Percentiles rank a stretch among this genome's conserved stretches.
phyloP scores from a whole-genome alignment of 2,888 invertebrate genomes.

The Dasysyrphus albostriatus region DNA sequence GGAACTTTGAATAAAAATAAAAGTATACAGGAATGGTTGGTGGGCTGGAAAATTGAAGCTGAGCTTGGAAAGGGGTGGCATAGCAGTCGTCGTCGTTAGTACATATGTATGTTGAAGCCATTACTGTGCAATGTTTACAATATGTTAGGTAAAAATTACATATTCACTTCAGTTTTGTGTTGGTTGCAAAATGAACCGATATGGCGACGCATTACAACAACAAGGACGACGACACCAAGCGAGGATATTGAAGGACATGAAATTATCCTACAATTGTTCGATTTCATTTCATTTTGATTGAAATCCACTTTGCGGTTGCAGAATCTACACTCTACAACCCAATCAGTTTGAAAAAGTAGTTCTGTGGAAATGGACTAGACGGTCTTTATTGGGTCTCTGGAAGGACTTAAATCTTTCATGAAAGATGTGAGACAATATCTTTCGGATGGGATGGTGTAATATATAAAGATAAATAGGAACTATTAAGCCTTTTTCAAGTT shows the following conservation, averaged over 20 bases:
- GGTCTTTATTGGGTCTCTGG: not conserved
- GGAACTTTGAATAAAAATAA: conserved; percentile 41
- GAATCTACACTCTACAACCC: conserved; percentile 56
- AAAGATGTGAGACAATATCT: not conserved
- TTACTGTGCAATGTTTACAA: conserved; percentile 44
- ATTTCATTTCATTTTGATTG: conserved; percentile 56
- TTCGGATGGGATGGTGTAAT: not conserved
- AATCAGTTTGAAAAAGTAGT: conserved; percentile 5
- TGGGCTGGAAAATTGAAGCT: conserved; percentile 28
- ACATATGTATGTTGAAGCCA: conserved; percentile 1
- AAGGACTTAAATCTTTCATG: conserved; percentile 36
- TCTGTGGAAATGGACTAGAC: not conserved
- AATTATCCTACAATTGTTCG: conserved; percentile 74
- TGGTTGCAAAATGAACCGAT: conserved; percentile 13
- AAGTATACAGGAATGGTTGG: conserved; percentile 12
- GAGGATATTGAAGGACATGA: conserved; percentile 55
- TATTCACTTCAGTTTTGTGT: conserved; percentile 55
- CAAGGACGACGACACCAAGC: not conserved
- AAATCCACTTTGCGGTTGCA: conserved; percentile 71
- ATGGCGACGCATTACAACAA: not conserved
- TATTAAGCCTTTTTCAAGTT: not conserved
- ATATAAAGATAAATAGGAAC: not conserved
- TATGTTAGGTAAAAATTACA: conserved; percentile 49
- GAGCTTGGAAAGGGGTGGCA: conserved; percentile 47
- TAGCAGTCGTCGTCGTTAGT: not conserved